Percentiles rank a stretch among this genome's conserved stretches.
Evolutionary conservation across 2,797 vertebrate species (phyloP).

Genomic region (Chrosomus eos): DNA sequence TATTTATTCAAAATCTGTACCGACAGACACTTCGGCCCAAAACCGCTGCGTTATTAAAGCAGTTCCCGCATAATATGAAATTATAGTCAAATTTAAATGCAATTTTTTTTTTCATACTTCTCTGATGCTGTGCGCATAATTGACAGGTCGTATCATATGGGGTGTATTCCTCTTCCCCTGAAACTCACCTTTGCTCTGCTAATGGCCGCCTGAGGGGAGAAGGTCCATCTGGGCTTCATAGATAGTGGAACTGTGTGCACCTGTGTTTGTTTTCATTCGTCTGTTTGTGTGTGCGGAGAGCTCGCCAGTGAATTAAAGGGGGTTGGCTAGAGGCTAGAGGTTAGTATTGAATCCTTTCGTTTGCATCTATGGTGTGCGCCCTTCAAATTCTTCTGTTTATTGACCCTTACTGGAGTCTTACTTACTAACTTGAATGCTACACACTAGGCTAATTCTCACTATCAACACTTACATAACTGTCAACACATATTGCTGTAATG

Average conservation of each 20-base stretch:
- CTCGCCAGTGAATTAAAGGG: not conserved
- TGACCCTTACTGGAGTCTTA: constrained; percentile 6
- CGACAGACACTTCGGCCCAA: not conserved
- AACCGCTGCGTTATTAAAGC: not conserved
- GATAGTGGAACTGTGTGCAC: constrained; percentile 35
- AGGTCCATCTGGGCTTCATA: constrained; percentile 38
- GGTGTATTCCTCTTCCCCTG: not conserved
- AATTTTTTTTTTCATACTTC: not conserved
- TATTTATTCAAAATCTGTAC: not conserved
- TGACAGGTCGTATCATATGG: constrained; percentile 22
- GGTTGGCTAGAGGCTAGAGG: constrained; percentile 5
- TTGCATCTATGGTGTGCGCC: not conserved
- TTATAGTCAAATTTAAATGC: constrained; percentile 21
- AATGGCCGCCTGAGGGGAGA: constrained; percentile 35
- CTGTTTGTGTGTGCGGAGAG: constrained; percentile 20
- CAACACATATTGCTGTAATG: not conserved
- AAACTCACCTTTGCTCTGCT: constrained; percentile 20
- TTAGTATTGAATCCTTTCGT: not conserved
- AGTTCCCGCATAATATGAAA: not conserved
- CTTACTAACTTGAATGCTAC: not conserved
- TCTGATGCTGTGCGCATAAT: not conserved
- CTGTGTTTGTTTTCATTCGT: constrained; percentile 20
- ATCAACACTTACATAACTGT: not conserved
- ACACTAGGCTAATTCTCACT: not conserved
- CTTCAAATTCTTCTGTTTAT: constrained; percentile 32